Base-by-base conservation (phyloP, 2,113 vertebrate species). In the Australoheros scitulus region DNA sequence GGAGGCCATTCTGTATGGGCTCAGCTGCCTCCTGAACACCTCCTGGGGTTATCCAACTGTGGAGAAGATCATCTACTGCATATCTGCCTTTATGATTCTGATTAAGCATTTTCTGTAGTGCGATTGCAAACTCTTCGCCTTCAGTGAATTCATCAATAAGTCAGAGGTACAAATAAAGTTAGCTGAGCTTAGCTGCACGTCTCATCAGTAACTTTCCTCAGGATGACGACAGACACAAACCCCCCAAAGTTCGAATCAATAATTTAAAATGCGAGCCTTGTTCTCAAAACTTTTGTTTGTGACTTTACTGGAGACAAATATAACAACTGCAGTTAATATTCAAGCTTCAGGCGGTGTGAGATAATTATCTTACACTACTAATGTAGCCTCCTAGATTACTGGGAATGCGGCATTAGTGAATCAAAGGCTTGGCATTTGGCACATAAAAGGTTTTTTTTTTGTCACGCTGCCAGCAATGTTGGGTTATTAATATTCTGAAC, bases 331-430 rank as follows among this genome's bases (percentile, higher is more conserved):
- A 17, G 50, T 84, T 84, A 74, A 81, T 78, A 87, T 86, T 90
- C 79, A 82, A 64, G 85, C 91, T 87, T 70, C 2, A 43, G 87
- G 88, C 47, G 0, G 17, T 32, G 87, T 55, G 68, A 72, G 76
- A 87, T 87, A 70, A 89, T 89, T 83, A 85, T 85, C 76, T 77
- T 20, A 76, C 84, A 81, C 43, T 18, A 52, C 36, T 52, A 58
- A 61, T 84, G 68, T 61, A 60, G 61, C 80, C 72, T 85, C 76
- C 60, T 81, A 43, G 84, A 87, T 61, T 78, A 58, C n/a, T 61
- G 80, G 38, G 47, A 81, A 81, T 11, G 86, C 15, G 68, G 43
- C 80, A 74, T 83, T 64, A 61, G 74, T 64, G 52, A 85, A 77
- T 77, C 74, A 90, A 87, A 79, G 80, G 29, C 41, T 77, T 65